Percentiles rank a stretch among this genome's conserved stretches.
phyloP scores from a whole-genome alignment of 1,140 invertebrate genomes.

The Caerostris darwini region DNA sequence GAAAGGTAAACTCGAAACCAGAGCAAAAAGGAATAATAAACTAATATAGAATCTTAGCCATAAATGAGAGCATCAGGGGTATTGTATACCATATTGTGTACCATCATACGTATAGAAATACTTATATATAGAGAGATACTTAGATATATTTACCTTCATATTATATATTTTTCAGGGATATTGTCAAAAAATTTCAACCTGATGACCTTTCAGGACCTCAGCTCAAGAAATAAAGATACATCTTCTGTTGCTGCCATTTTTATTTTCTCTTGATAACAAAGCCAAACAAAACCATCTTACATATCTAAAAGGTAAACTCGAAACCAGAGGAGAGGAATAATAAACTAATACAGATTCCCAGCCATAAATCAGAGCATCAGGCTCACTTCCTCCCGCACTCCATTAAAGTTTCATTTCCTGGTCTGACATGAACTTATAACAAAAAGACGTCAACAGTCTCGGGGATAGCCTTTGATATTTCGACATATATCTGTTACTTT shows the following conservation, averaged over 20 bases:
- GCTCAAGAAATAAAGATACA: too few relatives aligned
- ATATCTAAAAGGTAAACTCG: background rate
- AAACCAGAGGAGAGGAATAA: background rate
- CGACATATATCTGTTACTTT: slow-evolving; percentile 36
- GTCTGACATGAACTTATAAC: slow-evolving; percentile 22
- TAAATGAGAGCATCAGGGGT: slow-evolving; percentile 12
- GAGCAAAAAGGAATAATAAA: background rate
- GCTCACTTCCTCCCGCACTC: slow-evolving; percentile 6
- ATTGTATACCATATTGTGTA: too few relatives aligned
- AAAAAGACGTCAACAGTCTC: slow-evolving; percentile 34
- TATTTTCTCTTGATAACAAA: too few relatives aligned
- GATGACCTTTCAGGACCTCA: too few relatives aligned
- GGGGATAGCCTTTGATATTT: background rate
- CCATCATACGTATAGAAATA: too few relatives aligned
- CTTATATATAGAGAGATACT: too few relatives aligned
- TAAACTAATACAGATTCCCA: background rate
- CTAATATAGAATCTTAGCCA: background rate
- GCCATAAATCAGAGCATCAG: slow-evolving; percentile 8
- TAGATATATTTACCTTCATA: too few relatives aligned
- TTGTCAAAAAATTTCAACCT: too few relatives aligned
- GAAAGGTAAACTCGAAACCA: background rate
- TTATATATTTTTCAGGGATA: too few relatives aligned
- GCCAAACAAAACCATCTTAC: background rate
- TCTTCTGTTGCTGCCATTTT: too few relatives aligned
- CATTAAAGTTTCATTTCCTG: slow-evolving; percentile 40